These are phyloP conservation scores for Pluvianellus socialis DNA, from an alignment of 2,113 vertebrate species.

Conservation along the genomic window DNA sequence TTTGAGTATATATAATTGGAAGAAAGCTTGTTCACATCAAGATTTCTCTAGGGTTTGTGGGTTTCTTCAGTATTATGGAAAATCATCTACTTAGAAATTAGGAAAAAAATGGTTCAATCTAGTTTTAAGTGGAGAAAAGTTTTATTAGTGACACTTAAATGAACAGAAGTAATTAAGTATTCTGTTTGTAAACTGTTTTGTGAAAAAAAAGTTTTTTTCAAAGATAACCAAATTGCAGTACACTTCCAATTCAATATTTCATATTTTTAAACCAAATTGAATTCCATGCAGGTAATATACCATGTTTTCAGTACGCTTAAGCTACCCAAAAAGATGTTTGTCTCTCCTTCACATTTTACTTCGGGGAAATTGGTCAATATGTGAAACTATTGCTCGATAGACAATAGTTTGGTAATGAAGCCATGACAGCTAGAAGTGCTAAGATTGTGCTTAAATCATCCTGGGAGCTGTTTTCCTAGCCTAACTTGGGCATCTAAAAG, in stretches of 20 bases:
- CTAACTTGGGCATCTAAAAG: neutral
- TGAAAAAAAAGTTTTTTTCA: neutral
- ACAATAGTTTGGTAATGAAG: neutral
- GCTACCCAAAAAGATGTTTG: neutral
- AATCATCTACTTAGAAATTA: neutral
- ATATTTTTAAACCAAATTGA: neutral
- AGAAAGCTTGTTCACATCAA: neutral
- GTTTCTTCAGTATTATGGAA: neutral
- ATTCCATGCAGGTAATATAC: neutral
- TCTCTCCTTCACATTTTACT: neutral
- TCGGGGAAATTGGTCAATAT: neutral
- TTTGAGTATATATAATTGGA: neutral
- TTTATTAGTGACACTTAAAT: neutral
- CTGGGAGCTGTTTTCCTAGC: neutral
- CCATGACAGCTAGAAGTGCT: neutral
- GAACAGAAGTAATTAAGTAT: neutral
- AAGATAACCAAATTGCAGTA: neutral
- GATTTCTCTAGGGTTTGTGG: neutral
- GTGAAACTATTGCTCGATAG: neutral
- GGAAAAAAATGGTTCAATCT: neutral
- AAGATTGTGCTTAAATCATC: neutral
- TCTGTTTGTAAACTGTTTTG: neutral
- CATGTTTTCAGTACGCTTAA: neutral
- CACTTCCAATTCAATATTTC: neutral
- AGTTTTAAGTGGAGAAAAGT: neutral